Evolutionary conservation across 2,113 vertebrate species (phyloP), one percentile per base, ranked within the genome.

Genomic region (Megaleporinus macrocephalus): DNA sequence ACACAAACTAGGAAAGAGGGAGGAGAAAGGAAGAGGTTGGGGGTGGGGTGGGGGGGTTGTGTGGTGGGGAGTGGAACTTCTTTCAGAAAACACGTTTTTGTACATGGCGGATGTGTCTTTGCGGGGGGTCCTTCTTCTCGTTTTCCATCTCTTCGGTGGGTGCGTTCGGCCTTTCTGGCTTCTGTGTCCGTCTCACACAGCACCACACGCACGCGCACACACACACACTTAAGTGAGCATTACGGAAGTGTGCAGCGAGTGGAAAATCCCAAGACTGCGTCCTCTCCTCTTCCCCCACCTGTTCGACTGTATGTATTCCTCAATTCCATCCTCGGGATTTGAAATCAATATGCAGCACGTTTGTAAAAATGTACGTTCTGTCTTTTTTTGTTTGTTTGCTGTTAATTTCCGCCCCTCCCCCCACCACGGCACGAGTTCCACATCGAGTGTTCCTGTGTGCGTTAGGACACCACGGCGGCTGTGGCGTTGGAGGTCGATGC

Each of bases 401-500:
- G 14, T 20, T 85, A 84, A 55, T 85, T 91, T 86, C 90, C 41
- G 5, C 61, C 86, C 80, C 86, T 62, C 63, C 55, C 3, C 3
- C 36, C 36, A n/a, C 36, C 65, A 55, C 57, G 6, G 29, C 4
- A 75, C 84, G 41, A 71, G 74, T 89, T 69, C 86, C 36, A 36
- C 36, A 36, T 76, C 13, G 72, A 84, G 84, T 86, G 89, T 84
- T 88, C 85, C 90, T 88, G 90, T 84, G 89, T 93, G 91, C 93
- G 97, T 99, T 99, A 99, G 93, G 97, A 98, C 91, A 98, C 96
- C 89, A 99, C 95, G 1, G 97, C 95, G 49, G 97, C 96, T n/a
- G 97, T 93, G 57, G 95, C 94, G 88, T 96, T 96, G 76, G 97
- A 93, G 20, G 97, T 96, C 22, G 97, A 96, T 10, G 83, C 83